Conservation (phyloP, 2,113 vertebrate species). For the Cardinalis cardinalis region DNA sequence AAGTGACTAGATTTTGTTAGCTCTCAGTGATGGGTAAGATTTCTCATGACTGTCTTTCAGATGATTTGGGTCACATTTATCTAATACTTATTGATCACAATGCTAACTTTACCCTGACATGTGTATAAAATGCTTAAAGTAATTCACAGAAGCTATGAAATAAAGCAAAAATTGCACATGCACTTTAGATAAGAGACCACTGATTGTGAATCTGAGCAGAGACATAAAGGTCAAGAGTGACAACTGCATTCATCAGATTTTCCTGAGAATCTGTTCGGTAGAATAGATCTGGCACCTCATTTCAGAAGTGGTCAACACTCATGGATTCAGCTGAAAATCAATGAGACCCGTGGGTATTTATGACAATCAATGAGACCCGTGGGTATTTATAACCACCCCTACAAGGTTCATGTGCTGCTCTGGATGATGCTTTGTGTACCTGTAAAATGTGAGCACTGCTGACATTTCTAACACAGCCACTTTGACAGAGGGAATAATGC, state of each 20-base stretch:
- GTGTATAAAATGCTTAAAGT: slow-evolving; percentile 10
- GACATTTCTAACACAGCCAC: background rate
- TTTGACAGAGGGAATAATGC: background rate
- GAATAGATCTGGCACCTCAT: background rate
- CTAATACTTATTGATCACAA: slow-evolving; percentile 35
- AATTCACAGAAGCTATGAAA: background rate
- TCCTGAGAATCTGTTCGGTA: background rate
- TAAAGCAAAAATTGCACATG: slow-evolving; percentile 15
- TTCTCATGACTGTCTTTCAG: background rate
- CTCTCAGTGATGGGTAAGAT: background rate
- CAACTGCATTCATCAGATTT: slow-evolving; percentile 43
- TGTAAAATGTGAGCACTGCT: background rate
- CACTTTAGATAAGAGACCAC: background rate
- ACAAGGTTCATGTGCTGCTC: background rate
- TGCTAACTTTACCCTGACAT: background rate
- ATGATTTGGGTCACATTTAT: background rate
- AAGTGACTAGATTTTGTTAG: background rate
- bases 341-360: background rate
- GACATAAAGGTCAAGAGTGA: slow-evolving; percentile 52
- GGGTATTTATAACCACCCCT: background rate
- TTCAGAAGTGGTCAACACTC: slow-evolving; percentile 1
- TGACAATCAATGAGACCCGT: background rate
- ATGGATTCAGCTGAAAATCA: background rate
- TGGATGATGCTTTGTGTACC: background rate
- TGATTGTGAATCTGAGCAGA: background rate